Conservation (phyloP, 2,888 invertebrate genomes). For the Cryptocheilus praepositus region DNA sequence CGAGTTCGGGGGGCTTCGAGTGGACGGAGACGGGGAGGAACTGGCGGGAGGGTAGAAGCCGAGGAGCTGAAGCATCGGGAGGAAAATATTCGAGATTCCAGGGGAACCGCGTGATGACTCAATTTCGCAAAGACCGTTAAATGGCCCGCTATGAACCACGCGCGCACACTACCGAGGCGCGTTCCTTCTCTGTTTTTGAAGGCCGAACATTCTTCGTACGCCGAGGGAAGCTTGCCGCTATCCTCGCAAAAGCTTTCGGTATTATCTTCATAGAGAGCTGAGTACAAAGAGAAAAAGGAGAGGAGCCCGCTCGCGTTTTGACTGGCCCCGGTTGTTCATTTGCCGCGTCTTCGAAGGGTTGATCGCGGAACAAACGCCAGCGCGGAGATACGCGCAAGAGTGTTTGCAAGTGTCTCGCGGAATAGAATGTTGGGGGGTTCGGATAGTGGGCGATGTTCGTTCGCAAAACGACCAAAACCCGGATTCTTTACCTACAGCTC, state of each 20-base stretch:
- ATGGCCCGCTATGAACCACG: conserved; percentile 71
- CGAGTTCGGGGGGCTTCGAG: conserved; percentile 10
- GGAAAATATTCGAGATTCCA: conserved; percentile 76
- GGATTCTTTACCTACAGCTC: too few relatives aligned
- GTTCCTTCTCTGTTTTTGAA: conserved; percentile 71
- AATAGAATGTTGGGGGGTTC: too few relatives aligned
- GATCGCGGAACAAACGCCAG: too few relatives aligned
- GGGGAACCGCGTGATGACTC: conserved; percentile 75
- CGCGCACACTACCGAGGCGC: conserved; percentile 52
- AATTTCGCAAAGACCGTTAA: conserved; percentile 74
- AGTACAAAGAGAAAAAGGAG: too few relatives aligned
- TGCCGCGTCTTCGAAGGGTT: too few relatives aligned
- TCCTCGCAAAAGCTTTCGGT: neutral
- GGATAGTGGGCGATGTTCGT: too few relatives aligned
- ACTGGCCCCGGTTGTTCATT: too few relatives aligned
- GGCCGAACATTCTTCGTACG: conserved; percentile 69
- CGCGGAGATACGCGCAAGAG: too few relatives aligned
- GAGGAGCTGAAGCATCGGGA: conserved; percentile 74
- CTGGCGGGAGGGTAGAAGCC: conserved; percentile 20
- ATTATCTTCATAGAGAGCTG: too few relatives aligned
- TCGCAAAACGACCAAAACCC: too few relatives aligned
- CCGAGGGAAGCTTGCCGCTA: conserved; percentile 22
- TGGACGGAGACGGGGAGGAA: conserved; percentile 15
- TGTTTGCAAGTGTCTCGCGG: too few relatives aligned
- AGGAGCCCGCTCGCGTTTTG: too few relatives aligned